Percentiles rank a stretch among this genome's conserved stretches.
phyloP scores from a whole-genome alignment of 2,113 vertebrate species.

The Phainopepla nitens region DNA sequence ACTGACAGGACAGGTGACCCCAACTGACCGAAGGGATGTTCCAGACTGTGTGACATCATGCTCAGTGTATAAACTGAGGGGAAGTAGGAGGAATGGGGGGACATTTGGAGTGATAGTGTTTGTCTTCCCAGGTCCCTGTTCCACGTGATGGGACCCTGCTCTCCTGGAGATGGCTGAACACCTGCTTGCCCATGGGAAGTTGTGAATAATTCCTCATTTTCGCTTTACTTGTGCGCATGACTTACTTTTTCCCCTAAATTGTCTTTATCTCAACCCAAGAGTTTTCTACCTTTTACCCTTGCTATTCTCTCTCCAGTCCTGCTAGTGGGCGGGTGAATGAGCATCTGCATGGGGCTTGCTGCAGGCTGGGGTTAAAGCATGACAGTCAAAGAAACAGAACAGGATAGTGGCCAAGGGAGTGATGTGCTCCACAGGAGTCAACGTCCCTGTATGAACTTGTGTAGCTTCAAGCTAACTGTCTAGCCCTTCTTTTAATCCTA shows the following conservation, averaged over 20 bases:
- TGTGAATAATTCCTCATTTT: background rate
- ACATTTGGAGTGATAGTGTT: background rate
- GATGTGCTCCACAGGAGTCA: background rate
- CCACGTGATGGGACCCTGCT: rapidly evolving
- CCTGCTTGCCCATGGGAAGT: background rate
- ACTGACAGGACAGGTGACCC: background rate
- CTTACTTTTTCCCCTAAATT: background rate
- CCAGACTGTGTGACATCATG: background rate
- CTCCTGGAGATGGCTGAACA: background rate
- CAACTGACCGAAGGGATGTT: background rate
- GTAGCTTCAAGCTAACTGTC: background rate
- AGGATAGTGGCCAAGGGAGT: background rate
- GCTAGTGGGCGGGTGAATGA: background rate
- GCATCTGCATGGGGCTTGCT: background rate
- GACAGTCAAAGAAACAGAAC: background rate
- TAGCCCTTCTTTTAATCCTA: background rate
- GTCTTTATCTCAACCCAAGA: background rate
- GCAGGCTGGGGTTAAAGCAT: background rate
- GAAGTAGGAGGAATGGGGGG: background rate
- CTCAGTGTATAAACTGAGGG: rapidly evolving
- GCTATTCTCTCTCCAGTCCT: background rate
- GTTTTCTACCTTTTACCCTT: background rate
- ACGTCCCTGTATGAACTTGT: background rate
- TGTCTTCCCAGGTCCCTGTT: background rate
- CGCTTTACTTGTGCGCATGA: rapidly evolving